Conservation (phyloP, 2,797 vertebrate genomes). For the Hippoglossus hippoglossus region DNA sequence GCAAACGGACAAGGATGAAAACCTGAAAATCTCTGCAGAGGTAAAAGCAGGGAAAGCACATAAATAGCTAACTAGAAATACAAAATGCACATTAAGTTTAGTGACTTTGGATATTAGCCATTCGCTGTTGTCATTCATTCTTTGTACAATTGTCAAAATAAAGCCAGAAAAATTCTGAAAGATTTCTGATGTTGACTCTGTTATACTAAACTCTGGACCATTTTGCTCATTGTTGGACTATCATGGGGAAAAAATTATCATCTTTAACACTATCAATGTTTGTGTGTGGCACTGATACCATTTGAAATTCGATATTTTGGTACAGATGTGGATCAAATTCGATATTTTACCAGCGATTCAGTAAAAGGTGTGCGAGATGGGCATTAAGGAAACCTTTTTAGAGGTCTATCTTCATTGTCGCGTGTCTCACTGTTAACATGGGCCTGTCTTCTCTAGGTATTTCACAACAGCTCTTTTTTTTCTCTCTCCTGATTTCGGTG, state of each 20-base stretch:
- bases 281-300: not conserved
- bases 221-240: slow-evolving; percentile 2
- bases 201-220: not conserved
- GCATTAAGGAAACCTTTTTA: slow-evolving; percentile 43
- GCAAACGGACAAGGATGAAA: no score
- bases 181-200: slow-evolving; percentile 6
- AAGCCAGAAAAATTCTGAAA: not conserved
- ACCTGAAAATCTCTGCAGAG: no score
- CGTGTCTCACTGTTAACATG: slow-evolving; percentile 62
- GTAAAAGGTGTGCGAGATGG: slow-evolving; percentile 49
- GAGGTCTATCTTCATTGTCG: slow-evolving; percentile 53
- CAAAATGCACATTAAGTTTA: no score
- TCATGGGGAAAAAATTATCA: slow-evolving; percentile 25
- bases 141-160: not conserved
- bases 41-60: no score
- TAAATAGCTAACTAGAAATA: no score
- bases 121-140: not conserved
- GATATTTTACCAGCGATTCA: slow-evolving; percentile 30
- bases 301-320: slow-evolving; percentile 30
- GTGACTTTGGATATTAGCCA: no score
- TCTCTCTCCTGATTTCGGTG: slow-evolving; percentile 58
- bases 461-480: slow-evolving; percentile 74
- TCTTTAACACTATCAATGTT: slow-evolving; percentile 24
- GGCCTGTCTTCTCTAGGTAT: slow-evolving; percentile 72
- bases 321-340: slow-evolving; percentile 27